Evolutionary conservation across 2,888 invertebrate genomes (phyloP).

Genomic region (Zele albiditarsus): DNA sequence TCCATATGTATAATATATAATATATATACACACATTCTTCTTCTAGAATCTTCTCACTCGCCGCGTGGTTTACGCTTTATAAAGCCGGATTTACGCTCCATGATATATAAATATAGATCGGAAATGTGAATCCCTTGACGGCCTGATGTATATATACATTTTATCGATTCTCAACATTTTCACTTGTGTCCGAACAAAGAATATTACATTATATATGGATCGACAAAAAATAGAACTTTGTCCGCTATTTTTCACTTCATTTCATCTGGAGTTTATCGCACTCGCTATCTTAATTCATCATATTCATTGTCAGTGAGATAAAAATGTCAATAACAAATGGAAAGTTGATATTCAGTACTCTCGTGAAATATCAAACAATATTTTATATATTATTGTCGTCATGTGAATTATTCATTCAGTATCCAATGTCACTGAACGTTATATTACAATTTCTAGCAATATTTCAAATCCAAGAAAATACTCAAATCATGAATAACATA

Average conservation of each 20-base stretch:
- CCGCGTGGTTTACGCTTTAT: constrained; percentile 41
- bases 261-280: constrained; percentile 1
- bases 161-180: constrained; percentile 31
- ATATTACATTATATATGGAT: constrained; percentile 27
- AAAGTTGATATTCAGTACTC: background rate
- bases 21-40: background rate
- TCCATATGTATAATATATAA: background rate
- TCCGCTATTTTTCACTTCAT: constrained; percentile 14
- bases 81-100: constrained; percentile 43
- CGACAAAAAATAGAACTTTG: constrained; percentile 21
- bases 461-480: background rate
- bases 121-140: constrained; percentile 35
- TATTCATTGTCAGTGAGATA: background rate
- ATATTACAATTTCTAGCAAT: background rate
- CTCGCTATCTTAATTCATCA: background rate
- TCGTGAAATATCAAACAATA: background rate
- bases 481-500: background rate
- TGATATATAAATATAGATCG: constrained; percentile 30
- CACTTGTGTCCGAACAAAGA: constrained; percentile 31
- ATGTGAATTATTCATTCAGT: background rate
- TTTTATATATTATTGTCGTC: background rate
- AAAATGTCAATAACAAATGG: background rate
- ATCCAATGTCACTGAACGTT: background rate
- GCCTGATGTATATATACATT: constrained; percentile 26
- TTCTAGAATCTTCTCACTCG: background rate